Evolutionary conservation across 2,113 vertebrate species (phyloP).

Genomic region (Callocephalon fimbriatum): DNA sequence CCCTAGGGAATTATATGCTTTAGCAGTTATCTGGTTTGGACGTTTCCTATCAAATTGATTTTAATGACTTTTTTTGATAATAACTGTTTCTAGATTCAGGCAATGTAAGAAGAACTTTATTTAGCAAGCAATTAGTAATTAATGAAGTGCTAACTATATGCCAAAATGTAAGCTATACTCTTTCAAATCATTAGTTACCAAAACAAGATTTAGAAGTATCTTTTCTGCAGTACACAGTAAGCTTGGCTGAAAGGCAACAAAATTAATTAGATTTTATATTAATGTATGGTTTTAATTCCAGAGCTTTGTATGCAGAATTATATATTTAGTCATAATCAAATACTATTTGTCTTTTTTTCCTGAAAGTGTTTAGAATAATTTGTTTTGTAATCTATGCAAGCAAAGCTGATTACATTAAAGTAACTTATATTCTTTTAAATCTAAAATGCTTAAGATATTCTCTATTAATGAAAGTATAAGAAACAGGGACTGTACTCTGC

Average conservation of each 20-base stretch:
- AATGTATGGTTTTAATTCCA: background rate
- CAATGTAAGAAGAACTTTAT: background rate
- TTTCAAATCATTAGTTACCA: background rate
- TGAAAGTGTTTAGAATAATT: background rate
- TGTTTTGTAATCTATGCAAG: background rate
- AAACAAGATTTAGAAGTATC: background rate
- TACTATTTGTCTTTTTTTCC: background rate
- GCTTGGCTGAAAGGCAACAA: background rate
- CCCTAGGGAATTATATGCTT: background rate
- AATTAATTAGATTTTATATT: background rate
- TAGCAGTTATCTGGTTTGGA: background rate
- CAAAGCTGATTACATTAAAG: background rate
- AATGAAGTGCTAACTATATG: background rate
- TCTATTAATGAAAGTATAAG: background rate
- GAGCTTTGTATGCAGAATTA: background rate
- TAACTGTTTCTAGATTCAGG: background rate
- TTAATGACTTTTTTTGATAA: background rate
- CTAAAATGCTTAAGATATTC: background rate
- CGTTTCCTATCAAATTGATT: background rate
- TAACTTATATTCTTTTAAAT: background rate
- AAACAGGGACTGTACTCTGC: background rate
- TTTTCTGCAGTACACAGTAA: background rate
- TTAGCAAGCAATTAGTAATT: slow-evolving; percentile 15
- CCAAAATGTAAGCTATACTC: background rate
- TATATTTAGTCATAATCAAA: background rate